Evolutionary conservation across 2,113 vertebrate species (phyloP).

Genomic region (Sciurus niger): DNA sequence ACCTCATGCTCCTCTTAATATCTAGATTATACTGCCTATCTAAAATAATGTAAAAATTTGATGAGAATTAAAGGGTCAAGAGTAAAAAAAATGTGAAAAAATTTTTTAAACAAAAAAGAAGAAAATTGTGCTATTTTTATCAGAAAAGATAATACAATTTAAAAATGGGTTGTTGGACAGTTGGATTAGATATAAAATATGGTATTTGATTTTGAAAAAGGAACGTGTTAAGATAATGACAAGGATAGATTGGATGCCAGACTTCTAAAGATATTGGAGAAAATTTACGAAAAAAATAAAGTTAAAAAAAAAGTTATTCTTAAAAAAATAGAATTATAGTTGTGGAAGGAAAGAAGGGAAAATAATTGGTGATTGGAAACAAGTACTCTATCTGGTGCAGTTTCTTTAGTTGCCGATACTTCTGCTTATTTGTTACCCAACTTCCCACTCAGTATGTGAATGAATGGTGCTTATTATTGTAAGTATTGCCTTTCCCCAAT

Average conservation of each 20-base stretch:
- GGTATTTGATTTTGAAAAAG: background rate
- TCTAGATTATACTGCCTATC: background rate
- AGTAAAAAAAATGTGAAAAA: background rate
- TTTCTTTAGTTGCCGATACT: background rate
- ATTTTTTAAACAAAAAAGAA: background rate
- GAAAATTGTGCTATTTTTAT: background rate
- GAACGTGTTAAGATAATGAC: background rate
- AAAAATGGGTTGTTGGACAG: background rate
- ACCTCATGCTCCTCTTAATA: background rate
- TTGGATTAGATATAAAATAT: background rate
- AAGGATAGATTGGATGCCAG: background rate
- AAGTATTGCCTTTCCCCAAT: background rate
- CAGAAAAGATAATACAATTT: background rate
- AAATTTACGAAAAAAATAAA: background rate
- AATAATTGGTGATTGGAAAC: background rate
- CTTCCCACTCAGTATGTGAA: background rate
- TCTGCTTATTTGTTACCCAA: background rate
- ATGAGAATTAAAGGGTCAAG: constrained; percentile 10
- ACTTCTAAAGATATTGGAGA: background rate
- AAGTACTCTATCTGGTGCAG: too few relatives aligned
- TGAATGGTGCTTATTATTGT: background rate
- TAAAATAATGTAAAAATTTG: background rate
- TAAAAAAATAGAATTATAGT: background rate
- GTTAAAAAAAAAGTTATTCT: constrained; percentile 3
- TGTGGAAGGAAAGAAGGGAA: background rate